A percentile compares a stretch with the other conserved stretches of the same genome.
Evolutionary conservation across 92 coral and sea anemone genomes (phyloP).

Genomic region (Hydrozoanthus gracilis): DNA sequence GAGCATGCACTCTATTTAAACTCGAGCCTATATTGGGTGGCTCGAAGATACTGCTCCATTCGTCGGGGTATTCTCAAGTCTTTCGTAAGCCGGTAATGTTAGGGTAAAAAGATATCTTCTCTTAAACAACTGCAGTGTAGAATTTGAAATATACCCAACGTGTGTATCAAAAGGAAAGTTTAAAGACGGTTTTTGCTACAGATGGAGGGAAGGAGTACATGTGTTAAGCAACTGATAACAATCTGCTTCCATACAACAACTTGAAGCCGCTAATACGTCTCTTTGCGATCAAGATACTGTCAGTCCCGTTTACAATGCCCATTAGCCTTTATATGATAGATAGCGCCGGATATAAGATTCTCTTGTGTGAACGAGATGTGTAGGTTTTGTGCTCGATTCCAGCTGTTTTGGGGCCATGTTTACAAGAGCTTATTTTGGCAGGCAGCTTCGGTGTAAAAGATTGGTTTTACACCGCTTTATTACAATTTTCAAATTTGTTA

Average conservation of each 20-base stretch:
- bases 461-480: slow-evolving; percentile 14
- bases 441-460: slow-evolving; percentile 2
- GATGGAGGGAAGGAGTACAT: slow-evolving; percentile 8
- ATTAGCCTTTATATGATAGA: slow-evolving; percentile 48
- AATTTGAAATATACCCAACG: not conserved
- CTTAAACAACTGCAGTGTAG: not conserved
- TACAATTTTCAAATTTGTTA: not conserved
- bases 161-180: not conserved
- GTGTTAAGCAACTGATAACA: slow-evolving; percentile 22
- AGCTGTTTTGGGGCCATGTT: slow-evolving; percentile 33
- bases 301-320: slow-evolving; percentile 37
- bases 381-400: slow-evolving; percentile 27
- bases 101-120: not conserved
- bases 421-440: not conserved
- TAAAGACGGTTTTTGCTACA: slow-evolving; percentile 7
- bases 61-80: not conserved
- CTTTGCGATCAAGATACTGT: slow-evolving; percentile 39
- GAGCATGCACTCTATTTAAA: slow-evolving; percentile 9
- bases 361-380: slow-evolving; percentile 33
- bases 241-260: slow-evolving; percentile 28
- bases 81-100: not conserved
- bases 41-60: not conserved
- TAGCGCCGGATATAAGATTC: slow-evolving; percentile 34
- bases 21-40: slow-evolving; percentile 27
- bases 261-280: slow-evolving; percentile 37